These are phyloP conservation scores for Falco columbarius DNA, from an alignment of 2,797 vertebrate genomes.

Conservation along the genomic window DNA sequence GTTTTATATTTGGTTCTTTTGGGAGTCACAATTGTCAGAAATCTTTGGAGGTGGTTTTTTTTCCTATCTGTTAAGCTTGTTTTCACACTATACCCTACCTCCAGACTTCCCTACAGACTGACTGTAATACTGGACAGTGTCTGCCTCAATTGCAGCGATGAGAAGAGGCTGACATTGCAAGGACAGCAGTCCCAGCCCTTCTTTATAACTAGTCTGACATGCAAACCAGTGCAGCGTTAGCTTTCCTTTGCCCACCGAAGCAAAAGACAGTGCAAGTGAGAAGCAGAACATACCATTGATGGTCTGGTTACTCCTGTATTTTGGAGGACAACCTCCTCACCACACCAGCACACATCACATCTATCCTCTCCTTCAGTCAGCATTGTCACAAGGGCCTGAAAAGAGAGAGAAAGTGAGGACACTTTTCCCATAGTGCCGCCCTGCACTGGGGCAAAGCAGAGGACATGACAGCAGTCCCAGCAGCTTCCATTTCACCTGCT, in stretches of 20 bases:
- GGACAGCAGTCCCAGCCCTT: background rate
- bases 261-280: background rate
- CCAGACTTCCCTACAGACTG: background rate
- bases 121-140: background rate
- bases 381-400: background rate
- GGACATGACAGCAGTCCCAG: background rate
- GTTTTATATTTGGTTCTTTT: background rate
- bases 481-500: background rate
- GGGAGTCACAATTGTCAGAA: background rate
- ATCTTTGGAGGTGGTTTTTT: background rate
- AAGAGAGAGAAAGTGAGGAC: background rate
- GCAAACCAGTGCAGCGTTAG: background rate
- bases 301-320: background rate
- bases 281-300: background rate
- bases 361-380: background rate
- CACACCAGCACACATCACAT: accelerated
- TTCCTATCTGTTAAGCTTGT: background rate
- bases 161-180: background rate
- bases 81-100: background rate
- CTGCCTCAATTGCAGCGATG: background rate
- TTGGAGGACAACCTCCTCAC: background rate
- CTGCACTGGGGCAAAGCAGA: background rate
- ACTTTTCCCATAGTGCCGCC: background rate
- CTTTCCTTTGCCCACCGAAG: background rate
- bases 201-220: background rate